Conservation (phyloP, 2,113 vertebrate species). For the Toxotes chatareus region DNA sequence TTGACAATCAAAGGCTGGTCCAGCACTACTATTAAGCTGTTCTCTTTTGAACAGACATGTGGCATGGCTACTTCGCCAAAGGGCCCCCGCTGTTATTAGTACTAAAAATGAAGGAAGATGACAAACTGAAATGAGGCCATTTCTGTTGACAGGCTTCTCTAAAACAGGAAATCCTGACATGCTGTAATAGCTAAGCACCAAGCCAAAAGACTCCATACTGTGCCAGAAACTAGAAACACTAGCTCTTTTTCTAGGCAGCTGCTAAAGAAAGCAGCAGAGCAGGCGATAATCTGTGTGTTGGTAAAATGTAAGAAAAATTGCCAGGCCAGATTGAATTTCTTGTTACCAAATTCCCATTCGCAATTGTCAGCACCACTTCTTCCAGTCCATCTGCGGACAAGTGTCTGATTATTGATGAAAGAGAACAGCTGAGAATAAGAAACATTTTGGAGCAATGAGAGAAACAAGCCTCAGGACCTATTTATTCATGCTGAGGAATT, state of each 20-base stretch:
- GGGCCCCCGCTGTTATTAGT: slow-evolving; percentile 58
- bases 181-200: slow-evolving; percentile 65
- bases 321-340: slow-evolving; percentile 72
- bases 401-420: slow-evolving; percentile 74
- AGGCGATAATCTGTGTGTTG: slow-evolving; percentile 45
- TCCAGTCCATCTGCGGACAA: slow-evolving; percentile 69
- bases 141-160: slow-evolving; percentile 66
- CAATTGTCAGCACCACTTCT: slow-evolving; percentile 60
- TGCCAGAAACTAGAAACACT: slow-evolving; percentile 51
- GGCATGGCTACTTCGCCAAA: slow-evolving; percentile 51
- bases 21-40: slow-evolving; percentile 55
- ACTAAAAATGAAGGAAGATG: slow-evolving; percentile 56
- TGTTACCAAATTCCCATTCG: slow-evolving; percentile 64
- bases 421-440: slow-evolving; percentile 67
- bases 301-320: slow-evolving; percentile 46
- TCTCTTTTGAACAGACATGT: slow-evolving; percentile 61
- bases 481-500: slow-evolving; percentile 65
- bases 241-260: slow-evolving; percentile 56
- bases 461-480: slow-evolving; percentile 54
- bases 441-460: slow-evolving; percentile 43
- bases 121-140: slow-evolving; percentile 67
- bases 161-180: slow-evolving; percentile 73
- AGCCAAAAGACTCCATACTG: slow-evolving; percentile 58
- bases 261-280: slow-evolving; percentile 60
- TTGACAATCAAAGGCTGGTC: slow-evolving; percentile 66